Evolutionary conservation across 2,888 invertebrate species (phyloP).

Genomic region (Hirudinaria manillensis): DNA sequence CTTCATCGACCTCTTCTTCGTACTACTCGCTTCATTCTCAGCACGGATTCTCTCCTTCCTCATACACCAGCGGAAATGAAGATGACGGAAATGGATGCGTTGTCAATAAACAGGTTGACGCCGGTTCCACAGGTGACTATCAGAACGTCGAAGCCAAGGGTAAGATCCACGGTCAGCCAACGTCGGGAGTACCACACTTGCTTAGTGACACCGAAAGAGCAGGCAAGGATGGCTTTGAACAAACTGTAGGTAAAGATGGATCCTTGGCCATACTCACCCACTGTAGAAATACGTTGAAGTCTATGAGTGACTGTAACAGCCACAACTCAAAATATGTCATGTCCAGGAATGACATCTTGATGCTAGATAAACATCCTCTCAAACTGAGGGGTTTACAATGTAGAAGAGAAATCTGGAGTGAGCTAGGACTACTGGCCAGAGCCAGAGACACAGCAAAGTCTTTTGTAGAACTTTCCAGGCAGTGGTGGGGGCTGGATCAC

Average conservation of each 20-base stretch:
- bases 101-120: background rate
- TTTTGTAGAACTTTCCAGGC: background rate
- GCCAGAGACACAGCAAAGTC: background rate
- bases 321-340: background rate
- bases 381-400: constrained; percentile 5
- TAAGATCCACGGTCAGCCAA: background rate
- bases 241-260: background rate
- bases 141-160: background rate
- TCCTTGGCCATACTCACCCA: background rate
- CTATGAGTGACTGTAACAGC: background rate
- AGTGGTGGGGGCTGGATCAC: background rate
- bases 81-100: background rate
- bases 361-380: background rate
- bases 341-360: background rate
- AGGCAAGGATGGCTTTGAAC: too few relatives aligned
- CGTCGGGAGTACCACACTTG: too few relatives aligned
- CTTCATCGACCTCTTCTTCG: background rate
- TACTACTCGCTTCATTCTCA: background rate
- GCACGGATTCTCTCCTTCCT: background rate
- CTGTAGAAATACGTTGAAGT: background rate
- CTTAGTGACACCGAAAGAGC: too few relatives aligned
- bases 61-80: background rate
- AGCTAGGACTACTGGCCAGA: constrained; percentile 7
- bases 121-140: background rate
- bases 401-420: constrained; percentile 7